phyloP scores from a whole-genome alignment of 2,888 invertebrate species.

The Teleogryllus oceanicus region DNA sequence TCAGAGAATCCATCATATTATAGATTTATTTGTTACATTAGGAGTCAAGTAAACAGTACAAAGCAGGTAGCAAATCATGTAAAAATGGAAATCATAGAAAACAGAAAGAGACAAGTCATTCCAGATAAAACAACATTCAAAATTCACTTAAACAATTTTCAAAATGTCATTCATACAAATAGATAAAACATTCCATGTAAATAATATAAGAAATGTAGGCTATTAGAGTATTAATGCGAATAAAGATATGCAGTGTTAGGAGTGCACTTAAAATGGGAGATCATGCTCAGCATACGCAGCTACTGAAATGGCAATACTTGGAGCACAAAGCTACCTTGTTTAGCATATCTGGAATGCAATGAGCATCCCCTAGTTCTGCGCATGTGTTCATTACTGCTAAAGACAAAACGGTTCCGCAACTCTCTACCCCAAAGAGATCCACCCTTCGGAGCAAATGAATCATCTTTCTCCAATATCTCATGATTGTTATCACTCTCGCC shows the following conservation, averaged over 20 bases:
- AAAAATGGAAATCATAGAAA: not conserved
- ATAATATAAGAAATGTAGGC: too few relatives aligned
- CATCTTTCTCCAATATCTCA: slow-evolving; percentile 25
- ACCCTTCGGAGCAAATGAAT: slow-evolving; percentile 25
- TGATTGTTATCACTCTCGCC: slow-evolving; percentile 28
- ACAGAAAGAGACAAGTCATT: not conserved
- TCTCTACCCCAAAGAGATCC: slow-evolving; percentile 33
- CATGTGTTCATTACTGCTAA: slow-evolving; percentile 31
- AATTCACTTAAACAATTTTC: not conserved
- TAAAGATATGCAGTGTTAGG: not conserved
- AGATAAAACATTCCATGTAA: not conserved
- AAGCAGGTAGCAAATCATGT: too few relatives aligned
- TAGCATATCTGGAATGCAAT: slow-evolving; percentile 29
- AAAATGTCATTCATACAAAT: not conserved
- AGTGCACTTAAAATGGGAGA: not conserved
- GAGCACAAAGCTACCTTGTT: slow-evolving; percentile 30
- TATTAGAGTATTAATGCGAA: not conserved
- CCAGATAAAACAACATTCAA: too few relatives aligned
- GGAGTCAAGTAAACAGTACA: too few relatives aligned
- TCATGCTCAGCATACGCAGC: not conserved
- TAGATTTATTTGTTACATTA: too few relatives aligned
- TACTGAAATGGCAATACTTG: not conserved
- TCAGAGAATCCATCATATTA: too few relatives aligned
- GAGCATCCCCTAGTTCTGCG: slow-evolving; percentile 28
- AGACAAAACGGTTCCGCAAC: slow-evolving; percentile 35